Conservation (phyloP, 1,140 invertebrate species). For the Mizuhopecten yessoensis region DNA sequence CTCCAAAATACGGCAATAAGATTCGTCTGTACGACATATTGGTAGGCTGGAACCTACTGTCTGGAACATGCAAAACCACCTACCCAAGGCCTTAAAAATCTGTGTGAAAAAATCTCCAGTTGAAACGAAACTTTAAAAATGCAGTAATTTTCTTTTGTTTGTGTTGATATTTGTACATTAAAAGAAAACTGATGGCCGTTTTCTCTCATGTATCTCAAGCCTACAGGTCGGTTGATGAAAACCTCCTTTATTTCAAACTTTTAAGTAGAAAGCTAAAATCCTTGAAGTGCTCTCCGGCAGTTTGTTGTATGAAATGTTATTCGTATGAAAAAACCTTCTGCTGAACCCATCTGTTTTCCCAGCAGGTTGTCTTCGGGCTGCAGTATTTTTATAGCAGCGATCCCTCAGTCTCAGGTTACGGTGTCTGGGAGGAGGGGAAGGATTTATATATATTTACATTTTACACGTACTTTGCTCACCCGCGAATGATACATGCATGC, state of each 20-base stretch:
- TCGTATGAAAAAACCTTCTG: background rate
- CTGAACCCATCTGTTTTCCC: conserved; percentile 4
- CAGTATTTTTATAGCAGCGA: background rate
- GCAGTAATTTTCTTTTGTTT: background rate
- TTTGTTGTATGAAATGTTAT: background rate
- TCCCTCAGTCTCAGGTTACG: background rate
- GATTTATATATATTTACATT: background rate
- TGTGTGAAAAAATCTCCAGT: background rate
- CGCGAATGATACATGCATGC: background rate
- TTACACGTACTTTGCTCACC: conserved; percentile 11
- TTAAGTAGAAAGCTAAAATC: background rate
- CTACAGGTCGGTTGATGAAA: background rate
- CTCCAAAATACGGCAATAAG: background rate
- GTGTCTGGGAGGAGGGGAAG: background rate
- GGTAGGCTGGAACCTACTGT: background rate
- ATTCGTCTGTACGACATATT: background rate
- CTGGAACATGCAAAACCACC: background rate
- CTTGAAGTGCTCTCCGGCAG: background rate
- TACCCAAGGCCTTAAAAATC: background rate
- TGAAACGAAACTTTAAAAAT: background rate
- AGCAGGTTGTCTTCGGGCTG: conserved; percentile 1
- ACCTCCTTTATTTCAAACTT: background rate
- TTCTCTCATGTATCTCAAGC: background rate
- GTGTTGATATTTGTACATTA: no score
- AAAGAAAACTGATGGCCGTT: background rate